Evolutionary conservation across 2,113 vertebrate species (phyloP), one percentile per base, ranked within the genome.

Genomic region (Podarcis raffonei): DNA sequence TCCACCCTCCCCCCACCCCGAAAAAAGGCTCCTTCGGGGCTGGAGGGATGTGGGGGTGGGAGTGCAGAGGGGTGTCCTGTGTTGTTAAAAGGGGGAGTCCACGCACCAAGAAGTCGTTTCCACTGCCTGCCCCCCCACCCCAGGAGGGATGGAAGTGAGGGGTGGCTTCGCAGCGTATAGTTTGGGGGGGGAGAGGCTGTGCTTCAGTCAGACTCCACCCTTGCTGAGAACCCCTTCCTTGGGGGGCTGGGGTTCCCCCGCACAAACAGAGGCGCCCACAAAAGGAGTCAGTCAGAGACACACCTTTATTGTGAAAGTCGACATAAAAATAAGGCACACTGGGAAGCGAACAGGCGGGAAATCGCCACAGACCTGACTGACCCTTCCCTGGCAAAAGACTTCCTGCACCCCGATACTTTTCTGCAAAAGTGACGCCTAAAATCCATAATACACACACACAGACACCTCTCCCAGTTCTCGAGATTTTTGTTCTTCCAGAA

Each of bases 261-360:
- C 27, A 7, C 23, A 75, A 20, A 62, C 66, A 88, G 23, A 88
- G 81, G 69, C 59, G 18, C 32, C 27, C 6, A 25, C 80, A 27
- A 22, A 59, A 57, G n/a, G 76, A 37, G 39, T 37, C 4, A 66
- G n/a, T 68, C 59, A 35, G 27, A 83, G 32, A 69, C 13, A 57
- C 8, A 20, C 15, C 11, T 57, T 89, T 83, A 77, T 88, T 88
- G 69, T 62, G 2, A 53, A 2, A 16, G 16, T 15, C n/a, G 5
- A 35, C 57, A 77, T 3, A 22, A 13, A 62, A 12, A 22, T 11
- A 89, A 89, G 87, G 87, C 74, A 89, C 62, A 89, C 62, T 37
- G 23, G 53, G 13, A 35, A 75, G 83, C 32, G 23, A 3, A 57
- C 35, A 8, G 1, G 25, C 1, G 13, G 18, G 0, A 42, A 23